A percentile compares a stretch with the other conserved stretches of the same genome.
Conservation (phyloP, 2,888 invertebrate species). For the Campoplex capitator region DNA sequence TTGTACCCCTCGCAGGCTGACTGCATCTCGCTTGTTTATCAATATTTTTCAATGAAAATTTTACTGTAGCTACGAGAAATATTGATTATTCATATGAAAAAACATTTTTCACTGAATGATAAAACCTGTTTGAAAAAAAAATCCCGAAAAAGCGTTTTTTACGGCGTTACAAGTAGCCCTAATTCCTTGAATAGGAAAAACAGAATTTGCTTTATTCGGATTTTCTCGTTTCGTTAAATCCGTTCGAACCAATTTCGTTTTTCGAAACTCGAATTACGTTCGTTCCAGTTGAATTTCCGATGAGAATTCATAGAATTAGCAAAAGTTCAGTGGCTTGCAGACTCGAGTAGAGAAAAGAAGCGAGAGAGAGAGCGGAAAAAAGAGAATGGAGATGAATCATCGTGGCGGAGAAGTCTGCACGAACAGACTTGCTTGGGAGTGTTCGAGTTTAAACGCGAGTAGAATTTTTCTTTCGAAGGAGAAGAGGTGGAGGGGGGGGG, state of each 20-base stretch:
- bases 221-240: neutral
- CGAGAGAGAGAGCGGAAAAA: neutral
- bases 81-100: too few species aligned
- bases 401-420: constrained; percentile 3
- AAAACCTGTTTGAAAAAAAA: too few species aligned
- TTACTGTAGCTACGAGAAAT: too few species aligned
- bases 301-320: neutral
- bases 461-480: neutral
- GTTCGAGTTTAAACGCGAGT: constrained; percentile 25
- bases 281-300: neutral
- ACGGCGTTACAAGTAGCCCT: too few species aligned
- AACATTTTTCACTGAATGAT: too few species aligned
- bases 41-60: too few species aligned
- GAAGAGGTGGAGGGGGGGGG: too few species aligned
- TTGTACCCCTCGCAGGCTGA: too few species aligned
- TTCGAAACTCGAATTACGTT: neutral
- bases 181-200: neutral
- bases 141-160: too few species aligned
- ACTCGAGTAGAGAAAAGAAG: constrained; percentile 18
- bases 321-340: constrained; percentile 13
- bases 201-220: neutral
- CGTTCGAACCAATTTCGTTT: neutral
- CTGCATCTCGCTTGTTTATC: too few species aligned
- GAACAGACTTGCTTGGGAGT: constrained; percentile 18
- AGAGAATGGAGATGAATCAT: constrained; percentile 34